Percentiles rank a stretch among this genome's conserved stretches.
Conservation (phyloP, 2,113 vertebrate species). For the Anser cygnoides region DNA sequence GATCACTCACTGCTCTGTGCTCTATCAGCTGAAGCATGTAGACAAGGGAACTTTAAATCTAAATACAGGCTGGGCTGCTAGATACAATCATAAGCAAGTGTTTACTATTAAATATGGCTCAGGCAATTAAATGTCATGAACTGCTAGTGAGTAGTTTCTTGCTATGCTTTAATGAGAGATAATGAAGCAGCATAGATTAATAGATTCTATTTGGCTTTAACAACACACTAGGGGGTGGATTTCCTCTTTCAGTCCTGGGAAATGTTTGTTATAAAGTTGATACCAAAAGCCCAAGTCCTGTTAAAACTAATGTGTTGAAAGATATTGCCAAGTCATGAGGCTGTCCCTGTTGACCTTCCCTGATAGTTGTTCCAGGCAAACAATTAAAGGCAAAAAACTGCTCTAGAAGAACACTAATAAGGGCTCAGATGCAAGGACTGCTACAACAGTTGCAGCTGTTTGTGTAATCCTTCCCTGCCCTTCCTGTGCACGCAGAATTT, state of each 20-base stretch:
- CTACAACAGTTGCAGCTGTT: not conserved
- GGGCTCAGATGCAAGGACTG: not conserved
- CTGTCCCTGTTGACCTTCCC: not conserved
- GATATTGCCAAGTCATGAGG: not conserved
- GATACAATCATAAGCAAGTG: not conserved
- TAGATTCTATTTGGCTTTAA: not conserved
- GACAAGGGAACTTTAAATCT: not conserved
- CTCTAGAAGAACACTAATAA: not conserved
- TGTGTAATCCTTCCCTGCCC: not conserved
- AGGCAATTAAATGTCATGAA: not conserved
- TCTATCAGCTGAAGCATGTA: not conserved
- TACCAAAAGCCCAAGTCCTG: not conserved
- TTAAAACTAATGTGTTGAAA: not conserved
- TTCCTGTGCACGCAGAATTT: not conserved
- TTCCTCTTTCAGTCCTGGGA: not conserved
- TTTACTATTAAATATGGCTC: not conserved
- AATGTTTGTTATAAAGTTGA: not conserved
- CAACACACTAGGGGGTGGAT: not conserved
- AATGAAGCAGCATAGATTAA: not conserved
- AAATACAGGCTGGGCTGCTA: not conserved
- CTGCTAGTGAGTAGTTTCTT: not conserved
- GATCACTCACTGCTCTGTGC: not conserved
- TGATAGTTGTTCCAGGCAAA: accelerated
- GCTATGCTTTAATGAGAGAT: not conserved
- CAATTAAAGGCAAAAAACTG: not conserved